Base-by-base conservation (phyloP, 2,113 vertebrate genomes). In the Nettapus auritus region DNA sequence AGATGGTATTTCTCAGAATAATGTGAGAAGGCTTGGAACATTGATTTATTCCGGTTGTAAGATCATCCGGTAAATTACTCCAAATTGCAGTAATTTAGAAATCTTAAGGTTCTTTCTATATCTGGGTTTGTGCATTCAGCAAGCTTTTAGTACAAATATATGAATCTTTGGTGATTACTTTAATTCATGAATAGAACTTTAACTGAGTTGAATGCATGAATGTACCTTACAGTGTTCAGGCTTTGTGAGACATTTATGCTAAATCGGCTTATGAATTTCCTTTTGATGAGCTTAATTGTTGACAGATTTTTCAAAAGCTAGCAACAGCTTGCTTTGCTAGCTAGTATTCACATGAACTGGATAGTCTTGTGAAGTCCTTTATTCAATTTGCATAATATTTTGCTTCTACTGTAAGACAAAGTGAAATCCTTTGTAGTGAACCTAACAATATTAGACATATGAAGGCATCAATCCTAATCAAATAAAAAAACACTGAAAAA, bases 241-340 rank as follows among this genome's bases (percentile, higher is more conserved):
- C 88, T 96, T 93, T 81, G 77, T 88, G 86, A 88, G 74, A 79
- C 44, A 33, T 95, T 96, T 96, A 77, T 94, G 59, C 74, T 87
- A 92, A 96, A 96, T 90, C 38, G 14, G 86, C 92, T 92, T 97
- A 89, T 80, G 83, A 96, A 93, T 95, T 96, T 96, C 62, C 67
- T 89, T 97, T 96, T 95, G 94, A 96, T 96, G 95, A 96, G 84
- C 88, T 92, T 96, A 96, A 94, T 96, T 96, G 93, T 96, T 96
- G 94, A 93, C 96, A 96, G 77, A 96, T 80, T 96, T 97, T 95
- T 96, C 86, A 96, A 96, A 96, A 95, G 80, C 88, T 66, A 93
- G 69, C 92, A 94, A 75, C 92, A 66, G 69, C 74, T 91, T 95
- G 73, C 86, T 93, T 93, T 94, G 31, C 90, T 96, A 89, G 92